Conservation (phyloP, 92 coral and sea anemone genomes). For the Palythoa grandis region DNA sequence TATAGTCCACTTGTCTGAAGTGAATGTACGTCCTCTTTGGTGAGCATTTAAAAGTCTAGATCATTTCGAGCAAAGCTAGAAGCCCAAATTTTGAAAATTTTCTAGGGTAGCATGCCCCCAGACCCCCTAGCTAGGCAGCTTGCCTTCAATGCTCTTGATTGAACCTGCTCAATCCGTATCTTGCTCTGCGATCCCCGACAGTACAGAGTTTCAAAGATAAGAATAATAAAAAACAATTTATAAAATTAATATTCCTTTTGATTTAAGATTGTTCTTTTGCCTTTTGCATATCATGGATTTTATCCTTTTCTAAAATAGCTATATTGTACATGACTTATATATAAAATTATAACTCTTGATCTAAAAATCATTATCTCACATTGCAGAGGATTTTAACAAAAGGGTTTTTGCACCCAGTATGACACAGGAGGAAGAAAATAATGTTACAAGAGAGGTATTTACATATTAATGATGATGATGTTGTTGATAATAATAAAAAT, state of each 20-base stretch:
- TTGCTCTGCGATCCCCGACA: no score
- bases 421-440: slow-evolving; percentile 66
- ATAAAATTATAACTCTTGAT: not conserved
- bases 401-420: slow-evolving; percentile 81
- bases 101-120: no score
- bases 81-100: no score
- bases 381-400: slow-evolving; percentile 96
- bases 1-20: no score
- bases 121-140: no score
- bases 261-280: not conserved
- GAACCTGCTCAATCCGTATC: no score
- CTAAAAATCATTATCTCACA: not conserved
- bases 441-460: slow-evolving; percentile 79
- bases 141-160: no score
- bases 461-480: not conserved
- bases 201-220: no score
- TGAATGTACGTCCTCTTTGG: no score
- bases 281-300: not conserved
- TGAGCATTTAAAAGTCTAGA: no score
- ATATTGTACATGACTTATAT: not conserved
- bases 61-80: no score
- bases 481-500: no score
- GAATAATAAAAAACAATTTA: not conserved
- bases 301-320: not conserved
- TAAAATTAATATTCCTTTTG: not conserved